Percentiles rank a stretch among this genome's conserved stretches.
Conservation (phyloP, 2,888 invertebrate genomes). For the Schrankia costaestrigalis region DNA sequence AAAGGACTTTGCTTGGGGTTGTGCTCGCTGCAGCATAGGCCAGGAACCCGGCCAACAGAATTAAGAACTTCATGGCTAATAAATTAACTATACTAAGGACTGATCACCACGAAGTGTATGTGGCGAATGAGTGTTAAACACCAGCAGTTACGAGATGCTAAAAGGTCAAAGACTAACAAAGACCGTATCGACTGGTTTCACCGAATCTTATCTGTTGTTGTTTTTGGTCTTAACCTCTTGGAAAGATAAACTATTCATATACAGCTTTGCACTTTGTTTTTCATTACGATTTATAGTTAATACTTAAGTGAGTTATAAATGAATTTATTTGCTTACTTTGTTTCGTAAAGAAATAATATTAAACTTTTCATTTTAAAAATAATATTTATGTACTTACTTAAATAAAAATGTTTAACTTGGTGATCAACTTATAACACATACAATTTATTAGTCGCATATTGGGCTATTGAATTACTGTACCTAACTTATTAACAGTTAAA, state of each 20-base stretch:
- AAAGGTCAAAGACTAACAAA: conserved; percentile 59
- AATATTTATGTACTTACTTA: too few species aligned
- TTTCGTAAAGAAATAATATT: not conserved
- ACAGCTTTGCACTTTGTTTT: conserved; percentile 3
- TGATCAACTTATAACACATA: too few species aligned
- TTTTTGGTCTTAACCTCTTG: conserved; percentile 13
- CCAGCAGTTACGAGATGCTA: conserved; percentile 26
- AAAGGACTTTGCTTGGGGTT: conserved; percentile 82
- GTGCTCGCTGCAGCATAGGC: conserved; percentile 58
- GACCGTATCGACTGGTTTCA: conserved; percentile 42
- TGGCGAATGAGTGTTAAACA: conserved; percentile 56
- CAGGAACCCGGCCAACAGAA: conserved; percentile 51
- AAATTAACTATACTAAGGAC: conserved; percentile 38
- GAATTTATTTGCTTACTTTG: not conserved
- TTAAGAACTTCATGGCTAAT: conserved; percentile 51
- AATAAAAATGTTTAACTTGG: too few species aligned
- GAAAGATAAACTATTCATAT: conserved; percentile 15
- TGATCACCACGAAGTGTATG: conserved; percentile 55
- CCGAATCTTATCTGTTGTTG: conserved; percentile 46
- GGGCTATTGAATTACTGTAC: too few species aligned
- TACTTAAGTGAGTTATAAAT: not conserved
- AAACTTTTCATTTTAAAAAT: too few species aligned
- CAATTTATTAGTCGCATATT: too few species aligned
- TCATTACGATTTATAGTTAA: conserved; percentile 7
- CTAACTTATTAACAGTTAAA: too few species aligned